phyloP scores from a whole-genome alignment of 2,888 invertebrate genomes.

The Maniola hyperantus region DNA sequence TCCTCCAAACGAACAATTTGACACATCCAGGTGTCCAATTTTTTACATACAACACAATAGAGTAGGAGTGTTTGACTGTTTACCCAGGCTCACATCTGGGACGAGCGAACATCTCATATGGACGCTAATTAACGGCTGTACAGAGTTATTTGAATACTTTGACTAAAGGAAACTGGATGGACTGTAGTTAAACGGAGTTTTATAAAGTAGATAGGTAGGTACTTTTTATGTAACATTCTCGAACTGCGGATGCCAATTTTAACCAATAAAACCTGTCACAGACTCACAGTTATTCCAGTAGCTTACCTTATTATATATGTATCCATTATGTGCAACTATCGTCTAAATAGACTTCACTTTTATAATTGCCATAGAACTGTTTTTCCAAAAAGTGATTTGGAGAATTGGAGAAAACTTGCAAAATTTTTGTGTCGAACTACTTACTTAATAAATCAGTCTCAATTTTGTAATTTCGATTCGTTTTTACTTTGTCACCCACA shows the following conservation, averaged over 20 bases:
- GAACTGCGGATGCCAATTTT: neutral
- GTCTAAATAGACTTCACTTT: too few species aligned
- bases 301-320: too few species aligned
- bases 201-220: too few species aligned
- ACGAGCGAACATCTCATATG: conserved; percentile 76
- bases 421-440: too few species aligned
- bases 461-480: too few species aligned
- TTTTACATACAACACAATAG: conserved; percentile 73
- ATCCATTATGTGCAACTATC: too few species aligned
- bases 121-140: conserved; percentile 69
- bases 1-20: conserved; percentile 73
- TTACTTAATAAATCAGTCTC: too few species aligned
- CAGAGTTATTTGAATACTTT: conserved; percentile 44
- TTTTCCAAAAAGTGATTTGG: too few species aligned
- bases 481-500: too few species aligned
- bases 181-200: neutral
- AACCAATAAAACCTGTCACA: neutral
- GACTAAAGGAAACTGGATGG: neutral
- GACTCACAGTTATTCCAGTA: too few species aligned
- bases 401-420: too few species aligned
- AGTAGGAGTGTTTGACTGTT: conserved; percentile 58
- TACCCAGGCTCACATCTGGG: conserved; percentile 79
- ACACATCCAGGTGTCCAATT: conserved; percentile 81
- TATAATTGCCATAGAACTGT: too few species aligned
- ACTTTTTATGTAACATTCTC: neutral